These are phyloP conservation scores for Peromyscus aztecus DNA, from an alignment of 2,797 vertebrate species.

Conservation along the genomic window DNA sequence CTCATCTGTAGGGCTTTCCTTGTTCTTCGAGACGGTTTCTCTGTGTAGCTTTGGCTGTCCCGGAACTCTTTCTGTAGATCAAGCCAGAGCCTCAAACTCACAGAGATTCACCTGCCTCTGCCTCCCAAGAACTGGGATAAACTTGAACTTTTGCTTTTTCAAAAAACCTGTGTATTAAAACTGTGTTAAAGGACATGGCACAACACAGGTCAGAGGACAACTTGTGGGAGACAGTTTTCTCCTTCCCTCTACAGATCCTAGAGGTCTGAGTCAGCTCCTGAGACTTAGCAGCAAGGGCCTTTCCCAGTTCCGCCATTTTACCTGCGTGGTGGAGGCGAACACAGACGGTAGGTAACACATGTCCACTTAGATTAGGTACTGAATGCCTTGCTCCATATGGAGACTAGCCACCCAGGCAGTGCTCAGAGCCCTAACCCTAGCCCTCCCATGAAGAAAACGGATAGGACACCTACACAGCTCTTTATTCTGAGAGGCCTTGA, in stretches of 20 bases:
- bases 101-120: not conserved
- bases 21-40: too few species aligned
- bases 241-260: not conserved
- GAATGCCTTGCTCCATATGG: not conserved
- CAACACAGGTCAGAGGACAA: not conserved
- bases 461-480: not conserved
- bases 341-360: not conserved
- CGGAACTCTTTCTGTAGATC: not conserved
- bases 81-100: not conserved
- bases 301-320: not conserved
- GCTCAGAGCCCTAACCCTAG: not conserved
- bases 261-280: not conserved
- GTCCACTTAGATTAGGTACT: constrained; percentile 3
- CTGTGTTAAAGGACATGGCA: not conserved
- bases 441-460: not conserved
- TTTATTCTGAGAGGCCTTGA: constrained; percentile 29
- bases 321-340: not conserved
- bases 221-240: not conserved
- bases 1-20: not conserved
- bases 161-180: not conserved
- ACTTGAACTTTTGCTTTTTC: not conserved
- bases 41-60: not conserved
- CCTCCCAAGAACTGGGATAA: not conserved
- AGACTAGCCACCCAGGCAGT: not conserved
- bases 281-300: not conserved